A percentile compares a stretch with the other conserved stretches of the same genome.
These are phyloP conservation scores for Chironomus tepperi DNA, from an alignment of 1,140 invertebrate genomes.

Conservation along the genomic window DNA sequence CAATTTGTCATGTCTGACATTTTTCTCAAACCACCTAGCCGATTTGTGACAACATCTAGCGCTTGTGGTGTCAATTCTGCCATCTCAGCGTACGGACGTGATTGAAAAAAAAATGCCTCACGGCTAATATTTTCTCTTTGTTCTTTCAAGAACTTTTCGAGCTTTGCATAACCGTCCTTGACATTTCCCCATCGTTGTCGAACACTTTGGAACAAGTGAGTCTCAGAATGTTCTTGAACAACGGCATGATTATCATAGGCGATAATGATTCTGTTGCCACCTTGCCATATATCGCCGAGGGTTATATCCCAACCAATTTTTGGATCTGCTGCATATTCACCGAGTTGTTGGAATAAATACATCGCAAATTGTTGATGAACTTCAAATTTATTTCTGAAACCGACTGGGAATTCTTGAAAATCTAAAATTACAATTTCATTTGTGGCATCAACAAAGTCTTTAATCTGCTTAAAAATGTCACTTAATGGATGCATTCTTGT, in stretches of 20 bases:
- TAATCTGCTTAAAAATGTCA: slow-evolving; percentile 44
- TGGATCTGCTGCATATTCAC: slow-evolving; percentile 41
- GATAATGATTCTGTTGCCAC: slow-evolving; percentile 45
- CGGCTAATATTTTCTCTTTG: background rate
- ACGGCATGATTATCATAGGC: slow-evolving; percentile 45
- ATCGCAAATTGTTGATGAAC: slow-evolving; percentile 44
- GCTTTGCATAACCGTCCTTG: slow-evolving; percentile 42
- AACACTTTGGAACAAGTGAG: slow-evolving; percentile 26
- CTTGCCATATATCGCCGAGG: slow-evolving; percentile 45
- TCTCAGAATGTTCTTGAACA: slow-evolving; percentile 32
- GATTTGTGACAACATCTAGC: slow-evolving; percentile 44
- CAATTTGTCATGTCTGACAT: slow-evolving; percentile 51
- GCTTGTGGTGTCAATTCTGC: slow-evolving; percentile 52
- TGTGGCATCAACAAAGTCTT: slow-evolving; percentile 48
- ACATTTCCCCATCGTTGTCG: slow-evolving; percentile 52
- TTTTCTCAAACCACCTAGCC: slow-evolving; percentile 44
- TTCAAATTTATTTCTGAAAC: slow-evolving; percentile 38
- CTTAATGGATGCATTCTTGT: slow-evolving; percentile 42
- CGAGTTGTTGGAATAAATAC: slow-evolving; percentile 44
- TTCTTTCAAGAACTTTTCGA: slow-evolving; percentile 40
- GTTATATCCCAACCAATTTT: slow-evolving; percentile 42
- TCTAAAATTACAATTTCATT: slow-evolving; percentile 56
- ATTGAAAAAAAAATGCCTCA: slow-evolving; percentile 25
- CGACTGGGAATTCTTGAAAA: slow-evolving; percentile 51
- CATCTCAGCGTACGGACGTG: slow-evolving; percentile 49